Base-by-base conservation (phyloP, 2,113 vertebrate species). In the Brachypteracias leptosomus region DNA sequence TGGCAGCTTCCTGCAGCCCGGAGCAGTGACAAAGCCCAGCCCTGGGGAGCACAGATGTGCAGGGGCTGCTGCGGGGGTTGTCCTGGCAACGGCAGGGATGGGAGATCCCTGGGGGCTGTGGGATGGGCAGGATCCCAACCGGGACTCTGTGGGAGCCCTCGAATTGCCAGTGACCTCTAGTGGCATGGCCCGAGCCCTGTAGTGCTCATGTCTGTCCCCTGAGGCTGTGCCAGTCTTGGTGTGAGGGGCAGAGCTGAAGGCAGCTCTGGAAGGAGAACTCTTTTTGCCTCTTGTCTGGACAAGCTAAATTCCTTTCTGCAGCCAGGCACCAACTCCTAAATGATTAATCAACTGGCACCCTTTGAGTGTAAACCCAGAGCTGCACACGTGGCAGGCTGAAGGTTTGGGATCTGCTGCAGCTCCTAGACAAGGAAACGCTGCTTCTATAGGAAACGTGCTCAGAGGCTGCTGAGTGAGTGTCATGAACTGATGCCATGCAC, bases 141-240 rank as follows among this genome's bases (percentile, higher is more conserved):
- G 12, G 49, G 54, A 74, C 59, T 51, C 63, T 28, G 29, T 49
- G 0, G 47, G 61, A 52, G 79, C 42, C 58, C 35, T 83, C 9
- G 59, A 25, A 7, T 70, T 77, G 88, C 77, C 62, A 54, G 70
- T 71, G 94, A 70, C 85, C 79, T 62, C 96, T 89, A 35, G 89
- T 71, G 96, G 94, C 47, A 22, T 47, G 11, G 55, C 66, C 73
- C 3, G 28, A 11, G 35, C 86, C 61, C 26, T 49, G 16, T 18
- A 21, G 14, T 11, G 2, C 26, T 90, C 8, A 11, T 22, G 22
- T 66, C 65, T 86, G 38, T 20, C 6, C 51, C 51, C 73, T 58
- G 28, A 55, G 57, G 12, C 70, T 54, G 35, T 65, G 67, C 18
- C 70, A 65, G 66, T 16, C 36, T 20, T 86, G n/a, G n/a, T 72